These are phyloP conservation scores for Hiodon tergisus DNA, from an alignment of 2,113 vertebrate genomes.

Conservation along the genomic window DNA sequence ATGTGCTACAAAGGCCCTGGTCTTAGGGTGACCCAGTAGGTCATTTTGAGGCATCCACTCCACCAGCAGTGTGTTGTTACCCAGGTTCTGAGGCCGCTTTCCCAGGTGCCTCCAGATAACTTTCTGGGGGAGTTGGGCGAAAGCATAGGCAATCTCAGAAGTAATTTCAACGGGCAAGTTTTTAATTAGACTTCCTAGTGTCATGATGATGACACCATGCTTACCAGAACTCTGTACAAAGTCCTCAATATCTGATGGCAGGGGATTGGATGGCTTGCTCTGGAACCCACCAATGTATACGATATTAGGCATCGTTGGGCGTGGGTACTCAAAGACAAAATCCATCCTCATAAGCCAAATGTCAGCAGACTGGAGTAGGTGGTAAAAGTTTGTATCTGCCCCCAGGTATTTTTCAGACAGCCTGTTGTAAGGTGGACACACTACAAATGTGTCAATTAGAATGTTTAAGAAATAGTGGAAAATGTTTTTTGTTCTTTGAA, in stretches of 20 bases:
- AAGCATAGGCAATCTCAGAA: constrained; percentile 53
- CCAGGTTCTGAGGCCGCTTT: constrained; percentile 46
- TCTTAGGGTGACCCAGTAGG: constrained; percentile 60
- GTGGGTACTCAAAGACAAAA: constrained; percentile 61
- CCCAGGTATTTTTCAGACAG: constrained; percentile 54
- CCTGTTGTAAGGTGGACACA: constrained; percentile 42
- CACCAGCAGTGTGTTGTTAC: constrained; percentile 59
- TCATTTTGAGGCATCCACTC: constrained; percentile 65
- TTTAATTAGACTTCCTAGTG: constrained; percentile 57
- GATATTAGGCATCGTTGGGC: constrained; percentile 61
- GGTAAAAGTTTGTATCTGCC: constrained; percentile 48
- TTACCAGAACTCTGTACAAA: constrained; percentile 63
- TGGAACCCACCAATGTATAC: constrained; percentile 66
- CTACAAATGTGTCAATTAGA: constrained; percentile 36
- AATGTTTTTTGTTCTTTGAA: constrained; percentile 45
- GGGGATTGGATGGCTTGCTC: constrained; percentile 51
- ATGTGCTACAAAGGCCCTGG: constrained; percentile 56
- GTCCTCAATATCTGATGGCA: constrained; percentile 56
- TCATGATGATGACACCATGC: constrained; percentile 61
- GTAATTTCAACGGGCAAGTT: constrained; percentile 53
- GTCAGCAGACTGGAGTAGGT: constrained; percentile 54
- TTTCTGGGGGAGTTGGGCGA: constrained; percentile 61
- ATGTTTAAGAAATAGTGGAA: constrained; percentile 41
- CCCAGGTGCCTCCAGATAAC: constrained; percentile 61
- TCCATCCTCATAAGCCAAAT: constrained; percentile 64